Percentiles rank a stretch among this genome's conserved stretches.
phyloP scores from a whole-genome alignment of 1,140 invertebrate species.

The Diorhabda carinulata region DNA sequence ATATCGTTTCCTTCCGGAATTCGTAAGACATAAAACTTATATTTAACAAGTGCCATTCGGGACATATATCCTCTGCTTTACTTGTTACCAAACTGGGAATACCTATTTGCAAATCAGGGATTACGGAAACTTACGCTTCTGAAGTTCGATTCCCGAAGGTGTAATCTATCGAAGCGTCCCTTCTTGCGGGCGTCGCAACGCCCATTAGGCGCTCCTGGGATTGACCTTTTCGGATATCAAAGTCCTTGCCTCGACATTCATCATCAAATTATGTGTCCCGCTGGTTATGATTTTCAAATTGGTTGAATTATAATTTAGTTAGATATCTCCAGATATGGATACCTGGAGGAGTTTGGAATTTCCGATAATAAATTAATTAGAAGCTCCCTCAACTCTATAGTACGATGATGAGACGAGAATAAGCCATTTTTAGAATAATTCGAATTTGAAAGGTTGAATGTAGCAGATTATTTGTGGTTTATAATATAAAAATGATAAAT shows the following conservation, averaged over 20 bases:
- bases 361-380: slow-evolving; percentile 1
- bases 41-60: slow-evolving; percentile 17
- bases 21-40: slow-evolving; percentile 11
- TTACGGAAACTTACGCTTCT: slow-evolving; percentile 36
- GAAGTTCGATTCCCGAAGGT: slow-evolving; percentile 42
- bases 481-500: no score
- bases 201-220: slow-evolving; percentile 35
- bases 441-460: not conserved
- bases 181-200: slow-evolving; percentile 33
- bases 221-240: slow-evolving; percentile 30
- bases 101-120: slow-evolving; percentile 41
- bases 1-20: not conserved
- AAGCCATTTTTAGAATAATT: not conserved
- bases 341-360: not conserved
- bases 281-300: slow-evolving; percentile 11
- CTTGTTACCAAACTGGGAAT: slow-evolving; percentile 31
- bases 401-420: slow-evolving; percentile 2
- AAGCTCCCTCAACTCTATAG: not conserved
- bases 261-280: slow-evolving; percentile 35
- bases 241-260: slow-evolving; percentile 32
- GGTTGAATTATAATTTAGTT: slow-evolving; percentile 17
- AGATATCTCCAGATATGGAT: slow-evolving; percentile 1
- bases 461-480: no score
- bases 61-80: not conserved
- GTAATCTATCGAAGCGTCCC: slow-evolving; percentile 41